Conservation (phyloP, 2,113 vertebrate species). For the Mellivora capensis region DNA sequence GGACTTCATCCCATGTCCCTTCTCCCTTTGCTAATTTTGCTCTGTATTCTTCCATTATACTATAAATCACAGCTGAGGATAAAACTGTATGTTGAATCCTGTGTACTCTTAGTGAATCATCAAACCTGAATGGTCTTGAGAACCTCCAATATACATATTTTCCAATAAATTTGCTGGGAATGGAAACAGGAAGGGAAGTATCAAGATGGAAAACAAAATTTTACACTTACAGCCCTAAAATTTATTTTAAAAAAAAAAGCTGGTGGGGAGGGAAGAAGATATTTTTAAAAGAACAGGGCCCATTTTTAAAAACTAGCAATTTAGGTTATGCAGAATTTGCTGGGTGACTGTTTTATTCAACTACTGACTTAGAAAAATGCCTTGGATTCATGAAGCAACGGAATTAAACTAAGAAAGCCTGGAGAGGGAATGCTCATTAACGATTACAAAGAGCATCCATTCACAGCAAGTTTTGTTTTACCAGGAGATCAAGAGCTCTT, state of each 20-base stretch:
- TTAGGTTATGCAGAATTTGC: neutral
- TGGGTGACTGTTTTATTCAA: neutral
- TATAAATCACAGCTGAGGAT: neutral
- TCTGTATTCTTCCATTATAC: neutral
- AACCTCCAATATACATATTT: neutral
- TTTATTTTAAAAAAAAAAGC: neutral
- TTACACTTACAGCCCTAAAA: neutral
- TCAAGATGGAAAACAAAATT: neutral
- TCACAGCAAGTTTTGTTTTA: neutral
- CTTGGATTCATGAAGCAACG: neutral
- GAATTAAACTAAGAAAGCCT: neutral
- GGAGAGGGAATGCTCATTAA: neutral
- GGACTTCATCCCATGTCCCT: neutral
- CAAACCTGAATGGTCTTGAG: neutral
- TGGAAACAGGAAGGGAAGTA: neutral
- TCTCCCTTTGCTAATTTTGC: neutral
- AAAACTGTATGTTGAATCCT: neutral
- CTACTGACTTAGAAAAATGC: conserved; percentile 3
- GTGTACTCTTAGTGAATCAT: neutral
- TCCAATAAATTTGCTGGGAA: neutral
- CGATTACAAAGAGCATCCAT: neutral
- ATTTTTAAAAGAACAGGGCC: neutral
- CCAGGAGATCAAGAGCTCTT: neutral
- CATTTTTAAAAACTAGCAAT: neutral
- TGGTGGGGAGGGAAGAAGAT: neutral